Evolutionary conservation across 2,888 invertebrate genomes (phyloP).

Genomic region (Mythimna albipuncta): DNA sequence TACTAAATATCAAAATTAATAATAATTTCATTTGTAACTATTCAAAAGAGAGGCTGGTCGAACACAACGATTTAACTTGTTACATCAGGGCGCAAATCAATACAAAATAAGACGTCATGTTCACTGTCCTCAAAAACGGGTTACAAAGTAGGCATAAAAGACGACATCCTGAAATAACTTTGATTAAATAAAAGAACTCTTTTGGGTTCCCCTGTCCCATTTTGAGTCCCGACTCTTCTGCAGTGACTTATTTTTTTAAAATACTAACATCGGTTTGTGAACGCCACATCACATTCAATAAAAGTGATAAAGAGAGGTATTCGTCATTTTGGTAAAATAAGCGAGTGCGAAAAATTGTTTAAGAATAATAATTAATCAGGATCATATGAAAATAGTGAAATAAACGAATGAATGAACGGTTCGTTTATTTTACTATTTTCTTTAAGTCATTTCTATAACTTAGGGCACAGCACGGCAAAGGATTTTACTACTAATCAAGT

Average conservation of each 20-base stretch:
- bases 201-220: not conserved
- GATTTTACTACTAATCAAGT: no score
- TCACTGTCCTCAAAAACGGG: constrained; percentile 2
- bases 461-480: no score
- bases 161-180: constrained; percentile 20
- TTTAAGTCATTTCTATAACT: not conserved
- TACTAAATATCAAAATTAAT: constrained; percentile 16
- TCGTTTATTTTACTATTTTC: no score
- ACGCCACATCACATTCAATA: not conserved
- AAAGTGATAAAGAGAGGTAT: not conserved
- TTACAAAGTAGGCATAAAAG: constrained; percentile 8
- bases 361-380: not conserved
- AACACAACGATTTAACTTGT: constrained; percentile 15
- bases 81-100: constrained; percentile 24
- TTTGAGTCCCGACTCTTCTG: not conserved
- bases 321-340: not conserved
- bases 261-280: no score
- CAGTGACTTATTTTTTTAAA: no score
- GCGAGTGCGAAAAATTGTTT: not conserved
- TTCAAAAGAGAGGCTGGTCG: constrained; percentile 34
- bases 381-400: not conserved
- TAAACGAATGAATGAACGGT: not conserved
- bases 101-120: constrained; percentile 22
- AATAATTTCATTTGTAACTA: constrained; percentile 15
- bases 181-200: not conserved